Evolutionary conservation across 92 coral and sea anemone genomes (phyloP), one percentile per base, ranked within the genome.

Genomic region (Phymanthus crucifer): DNA sequence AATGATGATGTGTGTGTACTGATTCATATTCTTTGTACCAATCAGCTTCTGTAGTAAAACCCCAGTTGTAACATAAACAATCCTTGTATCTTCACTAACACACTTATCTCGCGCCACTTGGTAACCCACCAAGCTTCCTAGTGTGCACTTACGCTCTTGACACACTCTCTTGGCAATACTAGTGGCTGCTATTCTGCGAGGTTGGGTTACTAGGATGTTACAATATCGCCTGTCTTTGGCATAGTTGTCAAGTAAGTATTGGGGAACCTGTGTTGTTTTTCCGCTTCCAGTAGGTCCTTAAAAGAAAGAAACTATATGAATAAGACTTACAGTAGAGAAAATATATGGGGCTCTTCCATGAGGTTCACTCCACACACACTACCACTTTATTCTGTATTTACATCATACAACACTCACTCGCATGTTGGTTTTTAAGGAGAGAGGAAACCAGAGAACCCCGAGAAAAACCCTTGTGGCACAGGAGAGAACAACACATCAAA

Each of bases 201-300:
- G 99, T 70, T 95, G 99, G 1, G 99, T 95, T 18, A 95, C 99
- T 19, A 93, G 66, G 40, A 95, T 79, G 76, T 95, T 95, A 48
- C 99, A 95, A 79, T 95, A 95, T 46, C 98, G 83, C 68, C 81
- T 90, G 54, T 91, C 77, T 72, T 93, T 91, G 70, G 92, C 95
- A 83, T 95, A 95, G 80, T 95, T 89, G 65, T 95, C 99, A 33
- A 95, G 81, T 26, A 95, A 89, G 66, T 95, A 95, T 68, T 95
- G 99, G 1, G 99, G 99, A 17, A 95, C 99, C 54, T 95, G 99
- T 12, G 99, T 95, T 29, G 99, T 95, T 76, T 95, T 95, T 1
- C 99, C 99, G n/a, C 96, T 89, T 3, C 99, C 99, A 47, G 99
- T 95, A 29, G 99, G 92, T 17, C 99, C 99, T 95, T 78, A 26